phyloP scores from a whole-genome alignment of 2,797 vertebrate species.

The Gymnopithys bicolor region DNA sequence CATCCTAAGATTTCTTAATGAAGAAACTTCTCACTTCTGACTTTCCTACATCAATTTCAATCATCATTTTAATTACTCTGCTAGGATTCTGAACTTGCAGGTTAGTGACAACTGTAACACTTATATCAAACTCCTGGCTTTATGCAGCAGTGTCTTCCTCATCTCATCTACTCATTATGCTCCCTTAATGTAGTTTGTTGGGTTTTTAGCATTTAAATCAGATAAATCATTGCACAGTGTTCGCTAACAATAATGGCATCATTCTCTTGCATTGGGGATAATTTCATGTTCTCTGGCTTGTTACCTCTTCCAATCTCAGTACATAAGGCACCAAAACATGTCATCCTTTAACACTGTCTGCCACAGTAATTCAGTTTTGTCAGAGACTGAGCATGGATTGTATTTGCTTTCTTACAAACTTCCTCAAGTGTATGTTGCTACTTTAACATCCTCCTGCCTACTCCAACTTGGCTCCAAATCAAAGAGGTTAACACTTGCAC shows the following conservation, averaged over 20 bases:
- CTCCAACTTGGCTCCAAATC: neutral
- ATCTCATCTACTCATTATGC: neutral
- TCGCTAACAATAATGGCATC: neutral
- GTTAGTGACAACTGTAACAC: neutral
- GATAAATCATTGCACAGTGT: neutral
- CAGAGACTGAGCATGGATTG: neutral
- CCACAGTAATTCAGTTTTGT: neutral
- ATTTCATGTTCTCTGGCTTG: neutral
- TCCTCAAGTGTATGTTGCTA: neutral
- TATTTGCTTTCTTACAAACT: neutral
- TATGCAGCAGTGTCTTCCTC: neutral
- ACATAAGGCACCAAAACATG: neutral
- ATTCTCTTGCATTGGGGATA: neutral
- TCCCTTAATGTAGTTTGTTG: neutral
- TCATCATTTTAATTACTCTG: neutral
- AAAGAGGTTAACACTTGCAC: neutral
- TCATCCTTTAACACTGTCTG: neutral
- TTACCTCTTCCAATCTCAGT: neutral
- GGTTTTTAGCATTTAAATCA: neutral
- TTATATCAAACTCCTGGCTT: rapidly evolving
- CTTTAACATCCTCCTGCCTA: neutral
- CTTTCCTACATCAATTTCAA: neutral
- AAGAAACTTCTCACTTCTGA: neutral
- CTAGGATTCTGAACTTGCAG: neutral
- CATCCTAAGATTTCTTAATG: neutral